Evolutionary conservation across 2,797 vertebrate genomes (phyloP).

Genomic region (Apogon talboti): DNA sequence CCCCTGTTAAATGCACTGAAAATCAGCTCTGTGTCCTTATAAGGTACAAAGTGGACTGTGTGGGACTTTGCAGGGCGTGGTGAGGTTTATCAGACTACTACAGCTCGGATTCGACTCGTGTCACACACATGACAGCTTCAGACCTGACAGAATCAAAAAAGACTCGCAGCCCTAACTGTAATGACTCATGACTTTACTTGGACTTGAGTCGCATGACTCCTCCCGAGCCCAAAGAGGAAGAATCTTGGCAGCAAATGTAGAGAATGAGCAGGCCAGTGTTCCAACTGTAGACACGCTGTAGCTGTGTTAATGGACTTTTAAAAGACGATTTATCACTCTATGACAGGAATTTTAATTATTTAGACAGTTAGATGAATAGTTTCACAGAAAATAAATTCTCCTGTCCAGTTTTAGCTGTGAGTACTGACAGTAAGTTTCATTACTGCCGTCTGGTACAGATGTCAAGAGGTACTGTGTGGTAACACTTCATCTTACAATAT

Average conservation of each 20-base stretch:
- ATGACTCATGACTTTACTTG: conserved; percentile 20
- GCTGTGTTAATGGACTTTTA: neutral
- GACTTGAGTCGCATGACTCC: conserved; percentile 24
- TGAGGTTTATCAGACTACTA: conserved; percentile 40
- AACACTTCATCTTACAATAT: no score
- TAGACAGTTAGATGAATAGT: no score
- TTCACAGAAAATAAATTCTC: no score
- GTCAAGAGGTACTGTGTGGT: no score
- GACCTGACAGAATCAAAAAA: conserved; percentile 24
- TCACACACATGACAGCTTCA: conserved; percentile 30
- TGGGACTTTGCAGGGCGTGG: conserved; percentile 32
- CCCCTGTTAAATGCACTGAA: conserved; percentile 29
- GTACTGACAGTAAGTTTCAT: no score
- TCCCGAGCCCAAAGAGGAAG: conserved; percentile 10
- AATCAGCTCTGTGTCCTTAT: conserved; percentile 51
- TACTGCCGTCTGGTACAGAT: no score
- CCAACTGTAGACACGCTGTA: neutral
- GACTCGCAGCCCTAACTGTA: neutral
- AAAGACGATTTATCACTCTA: neutral
- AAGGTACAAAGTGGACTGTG: conserved; percentile 40
- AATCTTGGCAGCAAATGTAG: conserved; percentile 13
- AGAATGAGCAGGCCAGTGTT: conserved; percentile 7
- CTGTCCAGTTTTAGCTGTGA: no score
- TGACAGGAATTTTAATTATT: no score
- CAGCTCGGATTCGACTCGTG: conserved; percentile 7